Base-by-base conservation (phyloP, 1,140 invertebrate species). In the Himalopsyche phryganea region DNA sequence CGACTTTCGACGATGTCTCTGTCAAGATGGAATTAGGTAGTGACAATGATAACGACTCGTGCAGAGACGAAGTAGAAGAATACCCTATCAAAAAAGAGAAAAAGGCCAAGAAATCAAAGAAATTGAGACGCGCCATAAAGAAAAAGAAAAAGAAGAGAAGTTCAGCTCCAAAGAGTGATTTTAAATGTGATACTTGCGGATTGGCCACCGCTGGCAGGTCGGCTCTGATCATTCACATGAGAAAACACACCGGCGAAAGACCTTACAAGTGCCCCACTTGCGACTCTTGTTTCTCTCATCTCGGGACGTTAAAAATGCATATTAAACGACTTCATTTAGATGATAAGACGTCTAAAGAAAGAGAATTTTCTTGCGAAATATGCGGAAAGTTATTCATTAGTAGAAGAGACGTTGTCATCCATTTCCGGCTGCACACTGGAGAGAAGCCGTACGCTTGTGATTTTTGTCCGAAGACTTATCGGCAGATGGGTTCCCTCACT, bases 171-270 rank as follows among this genome's bases (percentile, higher is more conserved):
- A 28, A 28, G 9, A 28, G 23, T 28, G 23, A 28, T 5, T 28
- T 40, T 40, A 40, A 40, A 40, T 61, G 58, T 53, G 5, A 10
- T 2, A 23, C 20, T 4, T 61, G 58, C 38, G 58, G 58, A 15
- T 18, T 50, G 11, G n/a, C 33, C 4, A 4, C 36, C 4, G 13
- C 13, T 4, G 42, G 47, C 13, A 20, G 13, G 11, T 55, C 58
- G 1, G 46, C 51, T 7, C 13, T 90, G 15, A 82, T 86, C 4
- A 88, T 89, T 44, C 76, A 79, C 51, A 66, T 76, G 61, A 66
- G 75, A 38, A 77, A 72, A 13, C 80, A 81, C 64, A 80, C 73
- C 42, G 76, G 74, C 1, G 79, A 81, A 49, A 79, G 77, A 60
- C 78, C 79, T 2, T 80, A 74, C 65, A 66, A 77, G 11, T 83